phyloP scores from a whole-genome alignment of 2,888 invertebrate species.

The Eilema griseolum region DNA sequence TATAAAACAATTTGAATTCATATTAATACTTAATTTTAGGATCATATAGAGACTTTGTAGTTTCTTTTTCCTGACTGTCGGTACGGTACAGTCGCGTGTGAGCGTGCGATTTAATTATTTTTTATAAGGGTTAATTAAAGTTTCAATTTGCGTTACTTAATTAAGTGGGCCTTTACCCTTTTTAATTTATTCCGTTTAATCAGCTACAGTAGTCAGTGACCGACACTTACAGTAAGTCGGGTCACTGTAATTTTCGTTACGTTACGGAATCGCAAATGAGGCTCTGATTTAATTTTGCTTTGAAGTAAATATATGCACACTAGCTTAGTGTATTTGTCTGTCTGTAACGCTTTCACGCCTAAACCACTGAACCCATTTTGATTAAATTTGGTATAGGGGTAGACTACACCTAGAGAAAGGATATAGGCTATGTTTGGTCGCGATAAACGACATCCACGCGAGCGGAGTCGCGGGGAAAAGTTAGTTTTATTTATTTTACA shows the following conservation, averaged over 20 bases:
- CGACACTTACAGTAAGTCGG: slow-evolving; percentile 25
- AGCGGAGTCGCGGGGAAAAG: too few relatives aligned
- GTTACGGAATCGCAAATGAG: slow-evolving; percentile 45
- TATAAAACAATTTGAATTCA: too few relatives aligned
- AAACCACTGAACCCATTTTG: too few relatives aligned
- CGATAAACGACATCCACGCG: too few relatives aligned
- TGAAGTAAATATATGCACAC: slow-evolving; percentile 1
- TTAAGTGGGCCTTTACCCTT: not conserved
- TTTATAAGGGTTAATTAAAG: slow-evolving; percentile 6
- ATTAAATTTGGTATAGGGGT: too few relatives aligned
- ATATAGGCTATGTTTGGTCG: too few relatives aligned
- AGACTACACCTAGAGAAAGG: too few relatives aligned
- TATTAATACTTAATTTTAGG: too few relatives aligned
- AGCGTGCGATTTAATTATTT: not conserved
- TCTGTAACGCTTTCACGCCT: too few relatives aligned
- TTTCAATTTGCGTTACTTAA: not conserved
- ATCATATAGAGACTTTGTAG: too few relatives aligned
- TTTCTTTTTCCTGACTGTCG: too few relatives aligned
- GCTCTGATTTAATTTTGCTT: slow-evolving; percentile 14
- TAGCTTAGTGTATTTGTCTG: not conserved
- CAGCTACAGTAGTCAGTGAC: slow-evolving; percentile 35
- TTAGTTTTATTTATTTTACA: too few relatives aligned
- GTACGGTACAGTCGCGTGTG: not conserved
- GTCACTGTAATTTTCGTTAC: slow-evolving; percentile 37
- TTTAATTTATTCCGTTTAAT: slow-evolving; percentile 22